Evolutionary conservation across 2,888 invertebrate genomes (phyloP).

Genomic region (Tetragnatha montana): DNA sequence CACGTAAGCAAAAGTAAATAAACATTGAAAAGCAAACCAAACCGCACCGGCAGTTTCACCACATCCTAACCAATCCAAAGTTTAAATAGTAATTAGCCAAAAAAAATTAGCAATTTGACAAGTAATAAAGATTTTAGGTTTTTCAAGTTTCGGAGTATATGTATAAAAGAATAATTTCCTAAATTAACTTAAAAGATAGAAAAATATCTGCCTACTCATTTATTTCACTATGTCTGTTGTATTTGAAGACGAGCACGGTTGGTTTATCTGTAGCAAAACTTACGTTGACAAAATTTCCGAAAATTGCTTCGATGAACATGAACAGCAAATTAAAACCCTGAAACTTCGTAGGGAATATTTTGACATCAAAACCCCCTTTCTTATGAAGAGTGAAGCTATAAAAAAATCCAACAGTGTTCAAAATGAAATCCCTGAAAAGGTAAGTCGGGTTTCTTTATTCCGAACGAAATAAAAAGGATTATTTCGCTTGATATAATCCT

Average conservation of each 20-base stretch:
- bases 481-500: no score
- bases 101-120: no score
- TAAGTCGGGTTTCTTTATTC: not conserved
- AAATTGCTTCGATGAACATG: constrained; percentile 23
- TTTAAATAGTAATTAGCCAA: no score
- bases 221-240: constrained; percentile 37
- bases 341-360: constrained; percentile 40
- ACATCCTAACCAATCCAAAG: no score
- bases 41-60: no score
- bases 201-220: no score
- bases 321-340: not conserved
- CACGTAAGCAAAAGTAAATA: not conserved
- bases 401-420: constrained; percentile 2
- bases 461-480: no score
- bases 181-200: no score
- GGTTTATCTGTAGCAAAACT: constrained; percentile 36
- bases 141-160: no score
- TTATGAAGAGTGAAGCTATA: constrained; percentile 43
- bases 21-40: no score
- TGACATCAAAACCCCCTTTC: constrained; percentile 53
- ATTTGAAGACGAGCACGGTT: constrained; percentile 24
- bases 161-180: no score
- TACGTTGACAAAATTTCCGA: constrained; percentile 38
- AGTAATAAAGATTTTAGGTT: no score
- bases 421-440: not conserved